Base-by-base conservation (phyloP, 2,888 invertebrate species). In the Alentia gelatinosa region DNA sequence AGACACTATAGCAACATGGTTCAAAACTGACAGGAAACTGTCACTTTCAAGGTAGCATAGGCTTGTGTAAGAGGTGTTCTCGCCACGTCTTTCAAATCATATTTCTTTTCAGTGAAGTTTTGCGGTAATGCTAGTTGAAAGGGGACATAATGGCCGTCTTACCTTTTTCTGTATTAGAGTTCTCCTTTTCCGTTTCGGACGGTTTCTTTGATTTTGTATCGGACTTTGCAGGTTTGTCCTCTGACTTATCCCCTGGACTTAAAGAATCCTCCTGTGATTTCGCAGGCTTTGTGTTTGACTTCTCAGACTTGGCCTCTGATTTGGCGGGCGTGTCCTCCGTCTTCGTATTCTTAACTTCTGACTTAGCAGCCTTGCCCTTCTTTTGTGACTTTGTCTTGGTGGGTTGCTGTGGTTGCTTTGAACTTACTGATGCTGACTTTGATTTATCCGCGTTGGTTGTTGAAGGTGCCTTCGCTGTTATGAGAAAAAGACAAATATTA, bases 211-310 rank as follows among this genome's bases (percentile, higher is more conserved):
- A 50, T 26, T 86, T 50, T 19, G 47, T 33, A 12, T 86, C 86
- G 33, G 39, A 39, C 83, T 83, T 83, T 35, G 83, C 23, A 35
- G 83, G 37, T 26, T 39, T 83, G 39, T 33, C 40, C 0, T 83
- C 83, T 26, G 83, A 9, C 40, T 83, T 83, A 4, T 19, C 86
- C 26, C 30, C 47, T 12, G 86, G 47, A 5, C 47, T 33, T 33
- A 7, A 15, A 47, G 42, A 19, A 94, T 94, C 42, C 94, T 93
- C 89, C 94, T 94, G 88, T 94, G 94, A 88, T 94, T 95, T 19
- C 94, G 93, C 93, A 95, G 93, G 56, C 94, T 93, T 91, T 94
- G 94, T 74, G 94, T 93, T 40, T 91, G 93, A 47, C 91, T 94
- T 94, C 19, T 92, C 23, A 63, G 42, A 26, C 56, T 86, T 88